phyloP scores from a whole-genome alignment of 2,113 vertebrate genomes.

The Sapayoa aenigma region DNA sequence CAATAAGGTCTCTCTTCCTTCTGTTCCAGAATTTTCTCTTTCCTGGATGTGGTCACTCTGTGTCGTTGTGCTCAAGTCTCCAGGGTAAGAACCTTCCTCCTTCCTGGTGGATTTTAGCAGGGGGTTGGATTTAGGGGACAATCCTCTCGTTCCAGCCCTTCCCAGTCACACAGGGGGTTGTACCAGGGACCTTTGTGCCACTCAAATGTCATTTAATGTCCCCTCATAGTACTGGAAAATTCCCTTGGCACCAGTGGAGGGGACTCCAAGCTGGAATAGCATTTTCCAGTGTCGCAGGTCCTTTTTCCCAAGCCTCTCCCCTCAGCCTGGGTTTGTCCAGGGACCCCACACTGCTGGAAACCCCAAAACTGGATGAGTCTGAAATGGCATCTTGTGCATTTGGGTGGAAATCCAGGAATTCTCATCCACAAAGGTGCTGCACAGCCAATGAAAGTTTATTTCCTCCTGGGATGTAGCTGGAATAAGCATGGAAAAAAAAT shows the following conservation, averaged over 20 bases:
- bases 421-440: background rate
- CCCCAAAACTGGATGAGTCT: background rate
- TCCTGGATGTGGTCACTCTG: constrained; percentile 97
- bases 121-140: background rate
- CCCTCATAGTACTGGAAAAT: background rate
- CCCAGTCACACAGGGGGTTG: background rate
- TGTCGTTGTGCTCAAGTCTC: constrained; percentile 99
- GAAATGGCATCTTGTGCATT: background rate
- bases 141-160: background rate
- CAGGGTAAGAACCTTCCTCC: constrained; percentile 83
- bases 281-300: background rate
- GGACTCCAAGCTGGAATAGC: background rate
- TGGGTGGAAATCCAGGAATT: background rate
- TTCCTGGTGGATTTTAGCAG: background rate
- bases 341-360: background rate
- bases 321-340: background rate
- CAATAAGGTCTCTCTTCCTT: background rate
- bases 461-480: background rate
- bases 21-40: constrained; percentile 94
- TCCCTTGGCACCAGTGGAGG: background rate
- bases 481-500: background rate
- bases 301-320: background rate
- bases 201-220: background rate
- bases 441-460: background rate
- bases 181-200: background rate